Conservation (phyloP, 1,140 invertebrate genomes). For the Pseudomyrmex cubaensis region DNA sequence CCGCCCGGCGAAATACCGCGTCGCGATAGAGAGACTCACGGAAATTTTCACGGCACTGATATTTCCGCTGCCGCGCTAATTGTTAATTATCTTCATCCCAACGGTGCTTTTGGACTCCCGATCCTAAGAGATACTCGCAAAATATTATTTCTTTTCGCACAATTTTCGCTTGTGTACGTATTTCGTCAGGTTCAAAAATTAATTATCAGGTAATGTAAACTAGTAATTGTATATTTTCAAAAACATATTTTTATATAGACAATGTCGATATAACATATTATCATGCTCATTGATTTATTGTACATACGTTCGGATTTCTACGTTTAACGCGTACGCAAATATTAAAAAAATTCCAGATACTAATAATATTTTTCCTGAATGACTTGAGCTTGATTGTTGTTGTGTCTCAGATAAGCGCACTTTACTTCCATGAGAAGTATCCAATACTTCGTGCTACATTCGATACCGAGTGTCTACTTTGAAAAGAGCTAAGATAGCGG, state of each 20-base stretch:
- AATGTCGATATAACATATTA: not conserved
- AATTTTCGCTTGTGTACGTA: not conserved
- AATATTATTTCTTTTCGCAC: slow-evolving; percentile 4
- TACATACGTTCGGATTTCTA: not conserved
- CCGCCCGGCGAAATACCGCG: slow-evolving; percentile 36
- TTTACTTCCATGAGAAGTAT: not conserved
- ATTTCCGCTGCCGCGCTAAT: slow-evolving; percentile 48
- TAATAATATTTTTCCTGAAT: not conserved
- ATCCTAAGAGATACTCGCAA: slow-evolving; percentile 25
- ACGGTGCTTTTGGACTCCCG: not conserved
- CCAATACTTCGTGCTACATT: not conserved
- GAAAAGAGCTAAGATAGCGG: slow-evolving; percentile 71
- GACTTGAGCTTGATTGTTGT: not conserved
- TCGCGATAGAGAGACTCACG: slow-evolving; percentile 50
- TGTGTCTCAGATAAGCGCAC: not conserved
- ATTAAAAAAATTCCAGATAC: not conserved
- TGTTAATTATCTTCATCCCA: slow-evolving; percentile 53
- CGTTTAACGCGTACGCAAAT: not conserved
- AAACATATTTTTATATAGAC: too few species aligned
- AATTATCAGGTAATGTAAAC: too few species aligned
- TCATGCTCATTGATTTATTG: not conserved
- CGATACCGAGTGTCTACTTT: not conserved
- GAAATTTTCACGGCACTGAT: slow-evolving; percentile 56
- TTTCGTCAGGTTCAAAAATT: not conserved
- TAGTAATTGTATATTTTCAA: too few species aligned